These are phyloP conservation scores for Biston betularia DNA, from an alignment of 2,888 invertebrate species.

Conservation along the genomic window DNA sequence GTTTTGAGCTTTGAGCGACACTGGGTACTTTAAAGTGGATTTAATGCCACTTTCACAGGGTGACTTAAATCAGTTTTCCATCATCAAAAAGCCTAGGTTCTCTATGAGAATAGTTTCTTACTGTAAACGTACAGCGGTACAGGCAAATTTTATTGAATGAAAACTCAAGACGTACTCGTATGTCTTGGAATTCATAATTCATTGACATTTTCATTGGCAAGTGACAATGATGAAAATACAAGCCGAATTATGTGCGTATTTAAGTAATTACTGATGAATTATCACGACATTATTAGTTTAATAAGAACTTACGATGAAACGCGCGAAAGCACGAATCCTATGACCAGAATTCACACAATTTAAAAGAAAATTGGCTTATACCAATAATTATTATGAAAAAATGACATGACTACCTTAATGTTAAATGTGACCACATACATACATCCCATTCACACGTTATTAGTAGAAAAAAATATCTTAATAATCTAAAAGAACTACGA, in stretches of 20 bases:
- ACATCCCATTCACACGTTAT: slow-evolving; percentile 73
- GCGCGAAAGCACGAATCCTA: slow-evolving; percentile 68
- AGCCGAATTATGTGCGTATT: slow-evolving; percentile 59
- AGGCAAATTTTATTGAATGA: neutral
- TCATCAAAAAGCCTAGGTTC: neutral
- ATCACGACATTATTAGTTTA: slow-evolving; percentile 43
- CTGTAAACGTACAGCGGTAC: neutral
- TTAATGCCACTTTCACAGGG: slow-evolving; percentile 58
- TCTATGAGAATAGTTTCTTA: slow-evolving; percentile 2
- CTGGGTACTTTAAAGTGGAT: slow-evolving; percentile 62
- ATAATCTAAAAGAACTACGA: slow-evolving; percentile 71
- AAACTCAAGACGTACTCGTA: neutral
- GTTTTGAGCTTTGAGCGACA: slow-evolving; percentile 76
- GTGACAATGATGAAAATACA: slow-evolving; percentile 52
- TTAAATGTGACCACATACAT: slow-evolving; percentile 77
- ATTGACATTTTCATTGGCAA: slow-evolving; percentile 32
- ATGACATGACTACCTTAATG: slow-evolving; percentile 72
- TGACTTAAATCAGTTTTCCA: slow-evolving; percentile 8
- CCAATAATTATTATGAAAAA: slow-evolving; percentile 68
- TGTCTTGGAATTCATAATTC: slow-evolving; percentile 6
- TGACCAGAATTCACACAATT: slow-evolving; percentile 85
- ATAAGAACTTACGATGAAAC: slow-evolving; percentile 68
- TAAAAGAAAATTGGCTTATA: slow-evolving; percentile 61
- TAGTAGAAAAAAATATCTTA: slow-evolving; percentile 72
- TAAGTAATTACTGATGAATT: slow-evolving; percentile 40